Evolutionary conservation across 2,113 vertebrate genomes (phyloP).

Genomic region (Albula glossodonta): DNA sequence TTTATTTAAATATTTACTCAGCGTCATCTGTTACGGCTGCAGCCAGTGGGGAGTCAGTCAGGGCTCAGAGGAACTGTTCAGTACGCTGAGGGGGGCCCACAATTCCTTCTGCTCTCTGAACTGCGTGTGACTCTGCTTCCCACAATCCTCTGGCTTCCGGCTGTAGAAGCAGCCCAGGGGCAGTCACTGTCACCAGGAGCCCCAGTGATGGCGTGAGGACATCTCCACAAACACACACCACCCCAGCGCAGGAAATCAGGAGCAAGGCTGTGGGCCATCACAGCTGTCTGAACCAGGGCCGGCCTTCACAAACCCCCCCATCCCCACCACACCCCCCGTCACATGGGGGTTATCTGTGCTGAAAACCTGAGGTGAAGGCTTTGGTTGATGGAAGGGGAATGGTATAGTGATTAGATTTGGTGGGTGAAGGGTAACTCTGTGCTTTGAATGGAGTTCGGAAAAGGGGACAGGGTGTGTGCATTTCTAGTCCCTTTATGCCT

Average conservation of each 20-base stretch:
- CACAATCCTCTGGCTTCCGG: neutral
- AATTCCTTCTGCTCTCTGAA: neutral
- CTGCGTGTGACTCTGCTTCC: neutral
- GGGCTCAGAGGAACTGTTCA: neutral
- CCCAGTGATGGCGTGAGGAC: neutral
- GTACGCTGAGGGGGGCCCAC: neutral
- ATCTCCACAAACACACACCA: neutral
- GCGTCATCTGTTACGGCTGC: constrained; percentile 48
- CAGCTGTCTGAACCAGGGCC: neutral
- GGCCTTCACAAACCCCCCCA: neutral
- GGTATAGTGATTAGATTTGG: neutral
- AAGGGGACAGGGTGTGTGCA: too few relatives aligned
- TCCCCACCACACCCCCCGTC: too few relatives aligned
- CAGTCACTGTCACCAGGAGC: neutral
- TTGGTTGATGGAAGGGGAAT: neutral
- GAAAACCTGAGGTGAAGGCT: neutral
- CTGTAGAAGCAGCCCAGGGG: neutral
- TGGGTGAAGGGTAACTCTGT: neutral
- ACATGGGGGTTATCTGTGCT: neutral
- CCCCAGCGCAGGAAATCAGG: constrained; percentile 10
- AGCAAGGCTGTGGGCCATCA: neutral
- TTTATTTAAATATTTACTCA: constrained; percentile 66
- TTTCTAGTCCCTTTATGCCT: too few relatives aligned
- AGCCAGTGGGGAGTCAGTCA: neutral
- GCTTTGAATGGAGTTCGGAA: too few relatives aligned